These are phyloP conservation scores for Syrmaticus mikado DNA, from an alignment of 2,113 vertebrate species.

Conservation along the genomic window DNA sequence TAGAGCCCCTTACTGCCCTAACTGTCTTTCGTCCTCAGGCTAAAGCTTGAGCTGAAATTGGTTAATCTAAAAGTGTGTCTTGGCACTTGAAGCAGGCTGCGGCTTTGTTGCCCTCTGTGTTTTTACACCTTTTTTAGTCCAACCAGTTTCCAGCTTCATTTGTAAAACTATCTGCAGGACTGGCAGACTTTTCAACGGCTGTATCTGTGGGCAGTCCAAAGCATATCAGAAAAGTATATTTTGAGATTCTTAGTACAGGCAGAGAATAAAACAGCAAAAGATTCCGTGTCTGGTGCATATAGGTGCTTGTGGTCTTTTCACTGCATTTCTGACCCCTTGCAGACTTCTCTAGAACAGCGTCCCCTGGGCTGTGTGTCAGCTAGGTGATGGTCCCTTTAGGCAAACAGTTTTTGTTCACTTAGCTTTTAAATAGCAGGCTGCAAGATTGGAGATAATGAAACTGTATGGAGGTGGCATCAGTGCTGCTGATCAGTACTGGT, in stretches of 20 bases:
- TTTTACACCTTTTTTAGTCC: background rate
- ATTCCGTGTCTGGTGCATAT: background rate
- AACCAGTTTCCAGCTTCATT: background rate
- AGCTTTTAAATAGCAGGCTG: background rate
- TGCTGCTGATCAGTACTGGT: background rate
- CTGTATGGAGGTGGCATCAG: background rate
- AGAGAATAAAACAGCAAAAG: background rate
- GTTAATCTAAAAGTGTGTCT: background rate
- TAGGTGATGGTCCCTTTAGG: background rate
- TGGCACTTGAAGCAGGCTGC: background rate
- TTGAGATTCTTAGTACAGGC: background rate
- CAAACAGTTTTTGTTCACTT: background rate
- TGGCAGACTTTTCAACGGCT: background rate
- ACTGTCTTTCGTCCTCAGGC: background rate
- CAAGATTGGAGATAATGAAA: background rate
- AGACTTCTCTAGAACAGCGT: background rate
- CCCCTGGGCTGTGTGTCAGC: fast-evolving
- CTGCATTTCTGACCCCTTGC: background rate
- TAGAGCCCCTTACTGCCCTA: background rate
- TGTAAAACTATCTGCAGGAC: background rate
- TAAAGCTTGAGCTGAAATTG: background rate
- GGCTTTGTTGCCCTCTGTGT: background rate
- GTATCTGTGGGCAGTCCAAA: background rate
- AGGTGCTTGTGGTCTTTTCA: fast-evolving
- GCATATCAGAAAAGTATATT: background rate